Conservation (phyloP, 2,888 invertebrate species). For the Pinctada fucata region DNA sequence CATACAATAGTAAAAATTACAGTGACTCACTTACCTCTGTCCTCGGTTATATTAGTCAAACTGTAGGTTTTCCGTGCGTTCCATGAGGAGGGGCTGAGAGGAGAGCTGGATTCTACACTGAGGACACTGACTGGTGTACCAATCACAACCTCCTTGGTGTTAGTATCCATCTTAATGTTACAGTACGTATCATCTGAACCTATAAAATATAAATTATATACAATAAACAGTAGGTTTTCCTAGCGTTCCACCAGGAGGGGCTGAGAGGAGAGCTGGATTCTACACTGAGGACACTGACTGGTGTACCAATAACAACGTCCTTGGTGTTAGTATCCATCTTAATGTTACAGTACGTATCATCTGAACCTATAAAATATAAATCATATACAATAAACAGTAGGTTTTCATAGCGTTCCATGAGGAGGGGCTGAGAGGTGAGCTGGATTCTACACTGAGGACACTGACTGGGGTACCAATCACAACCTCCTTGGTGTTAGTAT, state of each 20-base stretch:
- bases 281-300: conserved; percentile 54
- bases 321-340: conserved; percentile 68
- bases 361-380: conserved; percentile 35
- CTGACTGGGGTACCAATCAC: conserved; percentile 71
- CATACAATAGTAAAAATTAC: too few species aligned
- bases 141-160: conserved; percentile 70
- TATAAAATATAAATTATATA: not conserved
- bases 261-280: conserved; percentile 25
- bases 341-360: conserved; percentile 69
- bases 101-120: conserved; percentile 24
- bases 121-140: conserved; percentile 68
- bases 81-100: conserved; percentile 23
- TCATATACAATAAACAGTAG: conserved; percentile 20
- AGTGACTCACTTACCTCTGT: conserved; percentile 20
- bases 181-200: conserved; percentile 64
- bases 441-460: conserved; percentile 33
- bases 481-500: conserved; percentile 68
- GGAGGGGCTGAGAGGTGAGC: conserved; percentile 24
- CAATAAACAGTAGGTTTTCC: conserved; percentile 41
- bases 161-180: conserved; percentile 70
- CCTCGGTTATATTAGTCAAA: conserved; percentile 6
- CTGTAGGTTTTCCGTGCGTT: not conserved
- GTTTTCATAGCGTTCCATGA: conserved; percentile 41
- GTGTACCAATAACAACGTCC: conserved; percentile 74
- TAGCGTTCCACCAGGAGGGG: conserved; percentile 31